Base-by-base conservation (phyloP, 2,113 vertebrate genomes). In the Seriola dumerili region DNA sequence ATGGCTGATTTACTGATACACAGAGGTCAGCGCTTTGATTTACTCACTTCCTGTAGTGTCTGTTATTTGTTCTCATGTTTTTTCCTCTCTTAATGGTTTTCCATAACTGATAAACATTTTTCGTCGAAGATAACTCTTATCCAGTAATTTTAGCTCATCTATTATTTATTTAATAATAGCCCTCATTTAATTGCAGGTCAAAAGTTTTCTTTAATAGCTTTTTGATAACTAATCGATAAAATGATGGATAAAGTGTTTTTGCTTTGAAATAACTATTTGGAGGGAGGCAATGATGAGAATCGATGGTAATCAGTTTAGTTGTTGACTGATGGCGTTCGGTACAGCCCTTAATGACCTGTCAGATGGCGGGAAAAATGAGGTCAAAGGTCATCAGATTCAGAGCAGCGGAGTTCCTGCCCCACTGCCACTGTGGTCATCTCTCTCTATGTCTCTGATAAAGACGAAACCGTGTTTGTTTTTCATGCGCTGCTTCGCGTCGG, bases 341-440 rank as follows among this genome's bases (percentile, higher is more conserved):
- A 76, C 84, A 52, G 86, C 59, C 67, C 84, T 89, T 94, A 94
- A 94, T 93, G 94, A 94, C 92, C 92, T 93, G 93, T 93, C 94
- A 91, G 78, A 94, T 93, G 91, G 86, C 34, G 67, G 91, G 78
- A 93, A 90, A 95, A 95, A 95, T 94, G 91, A 74, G 94, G 93
- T 94, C 89, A 92, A 1, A 94, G 91, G 91, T 93, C 88, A 85
- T 82, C 63, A 81, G 94, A 93, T 92, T 91, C 80, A 91, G 89
- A 93, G 93, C 92, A 83, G 87, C 58, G 59, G 82, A 89, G 88
- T 90, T 89, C 81, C 67, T 69, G 81, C 83, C 83, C 29, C 83
- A 6, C 86, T 90, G 92, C 88, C 87, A 75, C 91, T 83, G 81
- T 82, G 85, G 87, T 71, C 89, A 90, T 93, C 91, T 90, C 87